phyloP scores from a whole-genome alignment of 2,888 invertebrate species.

The Limnephilus marmoratus region DNA sequence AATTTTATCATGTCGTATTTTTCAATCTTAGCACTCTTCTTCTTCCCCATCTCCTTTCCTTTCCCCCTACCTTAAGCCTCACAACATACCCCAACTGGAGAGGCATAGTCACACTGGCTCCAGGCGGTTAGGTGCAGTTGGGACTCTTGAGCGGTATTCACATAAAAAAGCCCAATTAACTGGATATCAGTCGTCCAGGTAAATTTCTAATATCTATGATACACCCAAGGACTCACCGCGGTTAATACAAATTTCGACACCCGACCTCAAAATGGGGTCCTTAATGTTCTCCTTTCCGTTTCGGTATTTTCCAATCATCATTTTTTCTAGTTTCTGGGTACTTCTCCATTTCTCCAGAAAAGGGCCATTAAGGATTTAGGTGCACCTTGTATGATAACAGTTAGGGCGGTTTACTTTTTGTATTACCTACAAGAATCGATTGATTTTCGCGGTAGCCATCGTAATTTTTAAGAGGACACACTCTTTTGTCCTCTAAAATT shows the following conservation, averaged over 20 bases:
- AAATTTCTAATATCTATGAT: neutral
- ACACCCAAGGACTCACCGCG: neutral
- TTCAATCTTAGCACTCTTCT: too few relatives aligned
- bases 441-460: neutral
- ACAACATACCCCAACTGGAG: too few relatives aligned
- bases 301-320: slow-evolving; percentile 58
- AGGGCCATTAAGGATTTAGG: neutral
- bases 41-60: too few relatives aligned
- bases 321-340: slow-evolving; percentile 33
- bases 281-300: slow-evolving; percentile 53
- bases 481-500: too few relatives aligned
- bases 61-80: too few relatives aligned
- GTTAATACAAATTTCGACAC: slow-evolving; percentile 21
- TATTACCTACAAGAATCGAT: neutral
- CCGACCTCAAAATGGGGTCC: slow-evolving; percentile 40
- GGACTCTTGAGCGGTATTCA: too few relatives aligned
- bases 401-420: neutral
- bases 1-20: too few relatives aligned
- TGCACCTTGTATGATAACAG: neutral
- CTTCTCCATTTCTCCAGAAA: slow-evolving; percentile 38
- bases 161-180: neutral
- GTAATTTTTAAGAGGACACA: too few relatives aligned
- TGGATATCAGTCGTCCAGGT: neutral
- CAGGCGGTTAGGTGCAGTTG: too few relatives aligned
- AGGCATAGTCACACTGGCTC: too few relatives aligned